A percentile compares a stretch with the other conserved stretches of the same genome.
phyloP scores from a whole-genome alignment of 1,140 invertebrate species.

The Caerostris darwini region DNA sequence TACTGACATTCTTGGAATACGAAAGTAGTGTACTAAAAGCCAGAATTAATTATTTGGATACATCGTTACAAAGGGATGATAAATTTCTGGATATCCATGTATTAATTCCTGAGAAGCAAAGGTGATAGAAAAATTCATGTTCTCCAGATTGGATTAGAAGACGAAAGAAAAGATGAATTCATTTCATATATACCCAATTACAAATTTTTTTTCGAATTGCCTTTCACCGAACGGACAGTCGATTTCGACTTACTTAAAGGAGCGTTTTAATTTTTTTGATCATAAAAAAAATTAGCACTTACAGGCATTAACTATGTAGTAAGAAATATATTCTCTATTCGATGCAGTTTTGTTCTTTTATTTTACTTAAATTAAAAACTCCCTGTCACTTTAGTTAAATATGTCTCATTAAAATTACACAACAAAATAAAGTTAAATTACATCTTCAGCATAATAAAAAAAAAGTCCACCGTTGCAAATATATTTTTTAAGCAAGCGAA shows the following conservation, averaged over 20 bases:
- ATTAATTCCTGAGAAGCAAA: too few relatives aligned
- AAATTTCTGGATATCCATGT: too few relatives aligned
- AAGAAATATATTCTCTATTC: neutral
- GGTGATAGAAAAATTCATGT: too few relatives aligned
- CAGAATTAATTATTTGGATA: too few relatives aligned
- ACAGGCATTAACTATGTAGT: neutral
- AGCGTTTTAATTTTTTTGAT: neutral
- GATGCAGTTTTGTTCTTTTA: neutral
- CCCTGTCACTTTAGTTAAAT: constrained; percentile 28
- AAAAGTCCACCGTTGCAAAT: neutral
- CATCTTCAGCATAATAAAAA: neutral
- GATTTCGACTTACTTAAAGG: neutral
- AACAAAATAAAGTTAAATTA: constrained; percentile 14
- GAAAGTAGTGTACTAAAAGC: too few relatives aligned
- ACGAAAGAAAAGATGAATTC: too few relatives aligned
- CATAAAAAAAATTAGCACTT: neutral
- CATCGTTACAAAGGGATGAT: too few relatives aligned
- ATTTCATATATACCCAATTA: too few relatives aligned
- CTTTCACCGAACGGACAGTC: too few relatives aligned
- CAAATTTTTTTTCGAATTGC: too few relatives aligned
- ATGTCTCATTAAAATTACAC: constrained; percentile 23
- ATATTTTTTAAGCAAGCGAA: constrained; percentile 8
- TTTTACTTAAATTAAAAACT: neutral
- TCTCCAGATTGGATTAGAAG: too few relatives aligned
- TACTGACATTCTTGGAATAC: too few relatives aligned